Base-by-base conservation (phyloP, 1,140 invertebrate genomes). In the Palaemon carinicauda region DNA sequence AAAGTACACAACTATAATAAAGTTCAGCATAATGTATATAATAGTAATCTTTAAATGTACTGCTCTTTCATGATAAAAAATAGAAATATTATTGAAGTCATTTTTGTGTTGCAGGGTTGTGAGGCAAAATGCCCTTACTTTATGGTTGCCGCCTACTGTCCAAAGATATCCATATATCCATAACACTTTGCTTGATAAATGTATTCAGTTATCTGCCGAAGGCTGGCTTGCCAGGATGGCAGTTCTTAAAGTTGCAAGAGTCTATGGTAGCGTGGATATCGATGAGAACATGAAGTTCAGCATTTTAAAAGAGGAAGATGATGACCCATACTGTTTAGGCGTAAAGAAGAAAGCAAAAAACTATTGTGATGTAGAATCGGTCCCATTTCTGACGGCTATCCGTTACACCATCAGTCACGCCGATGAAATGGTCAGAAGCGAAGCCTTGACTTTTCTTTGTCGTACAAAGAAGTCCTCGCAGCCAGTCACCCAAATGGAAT, bases 141-240 rank as follows among this genome's bases (percentile, higher is more conserved):
- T 86, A 21, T 86, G 84, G 84, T 51, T 86, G 1, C 84, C 84
- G 10, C 56, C 75, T 12, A 86, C 84, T 10, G 5, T 86, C 21
- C 77, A 33, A 53, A 56, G 74, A 2, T 86, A 80, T 54, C 77
- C 77, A 12, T 41, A 31, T n/a, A 24, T 86, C 14, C 54, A 71
- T 53, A n/a, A n/a, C 7, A 52, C 69, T 14, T 31, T 86, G n/a
- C 41, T 86, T 14, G 14, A 52, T 52, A 7, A 19, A 77, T 80
- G 77, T 21, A 7, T 41, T 24, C 52, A 1, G 17, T 54, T 51
- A 9, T 71, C 56, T 24, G 50, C 83, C 1, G 50, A 24, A 10
- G 77, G 77, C 12, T 86, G 84, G 84, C 54, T 80, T 31, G 77
- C 84, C n/a, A 33, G 60, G n/a, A 80, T 86, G 84, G 84, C 84